Conservation (phyloP, 2,113 vertebrate species). For the Suricata suricatta region DNA sequence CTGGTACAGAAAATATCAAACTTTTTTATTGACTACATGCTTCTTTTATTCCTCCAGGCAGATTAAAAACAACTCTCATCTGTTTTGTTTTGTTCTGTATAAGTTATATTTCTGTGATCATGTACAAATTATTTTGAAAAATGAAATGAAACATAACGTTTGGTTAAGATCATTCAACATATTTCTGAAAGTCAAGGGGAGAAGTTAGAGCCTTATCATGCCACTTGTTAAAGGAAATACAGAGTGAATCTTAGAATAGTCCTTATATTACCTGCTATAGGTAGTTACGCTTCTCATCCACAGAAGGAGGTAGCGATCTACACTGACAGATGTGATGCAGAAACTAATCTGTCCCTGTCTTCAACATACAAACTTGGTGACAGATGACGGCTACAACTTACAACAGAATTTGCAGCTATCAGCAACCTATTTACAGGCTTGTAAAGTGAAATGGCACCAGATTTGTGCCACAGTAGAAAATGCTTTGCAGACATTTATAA, state of each 20-base stretch:
- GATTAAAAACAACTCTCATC: background rate
- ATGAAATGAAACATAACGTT: background rate
- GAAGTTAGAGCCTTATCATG: background rate
- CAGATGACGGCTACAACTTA: conserved; percentile 35
- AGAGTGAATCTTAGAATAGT: background rate
- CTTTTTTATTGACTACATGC: background rate
- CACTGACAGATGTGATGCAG: background rate
- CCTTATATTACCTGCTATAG: background rate
- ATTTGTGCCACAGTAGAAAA: conserved; percentile 53
- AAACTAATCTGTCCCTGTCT: conserved; percentile 30
- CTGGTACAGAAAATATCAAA: background rate
- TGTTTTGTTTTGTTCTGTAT: background rate
- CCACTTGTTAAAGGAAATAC: background rate
- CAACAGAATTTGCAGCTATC: conserved; percentile 51
- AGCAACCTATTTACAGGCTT: conserved; percentile 49
- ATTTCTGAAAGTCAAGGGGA: background rate
- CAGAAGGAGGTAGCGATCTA: background rate
- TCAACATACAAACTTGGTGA: conserved; percentile 6
- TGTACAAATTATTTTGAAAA: background rate
- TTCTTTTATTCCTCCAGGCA: background rate
- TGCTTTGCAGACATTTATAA: conserved; percentile 50
- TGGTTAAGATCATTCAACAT: background rate
- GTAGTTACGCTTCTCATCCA: background rate
- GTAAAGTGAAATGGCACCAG: background rate
- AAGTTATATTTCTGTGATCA: background rate